Conservation (phyloP, 2,113 vertebrate genomes). For the Triplophysa tibetana region DNA sequence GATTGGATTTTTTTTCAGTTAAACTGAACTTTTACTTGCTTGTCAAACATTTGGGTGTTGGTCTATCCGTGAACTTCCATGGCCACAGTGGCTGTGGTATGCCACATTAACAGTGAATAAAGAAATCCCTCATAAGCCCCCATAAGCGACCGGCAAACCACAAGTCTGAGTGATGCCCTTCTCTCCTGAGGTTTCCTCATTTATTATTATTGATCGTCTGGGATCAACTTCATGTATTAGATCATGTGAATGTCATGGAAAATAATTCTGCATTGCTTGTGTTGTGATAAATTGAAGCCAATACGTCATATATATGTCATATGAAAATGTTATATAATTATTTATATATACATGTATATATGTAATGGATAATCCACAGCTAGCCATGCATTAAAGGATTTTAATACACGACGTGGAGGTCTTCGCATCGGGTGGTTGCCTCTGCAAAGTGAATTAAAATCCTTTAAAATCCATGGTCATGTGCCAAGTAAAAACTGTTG, state of each 20-base stretch:
- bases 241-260: background rate
- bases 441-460: too few species aligned
- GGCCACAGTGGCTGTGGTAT: constrained; percentile 35
- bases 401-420: too few species aligned
- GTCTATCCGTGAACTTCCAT: background rate
- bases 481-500: too few species aligned
- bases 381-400: too few species aligned
- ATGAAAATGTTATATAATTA: too few species aligned
- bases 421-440: too few species aligned
- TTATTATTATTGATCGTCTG: background rate
- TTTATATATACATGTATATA: too few species aligned
- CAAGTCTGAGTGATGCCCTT: constrained; percentile 5
- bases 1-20: background rate
- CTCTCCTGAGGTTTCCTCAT: background rate
- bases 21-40: background rate
- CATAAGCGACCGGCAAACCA: constrained; percentile 39
- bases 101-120: constrained; percentile 21
- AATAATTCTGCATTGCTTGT: background rate
- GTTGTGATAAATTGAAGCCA: too few species aligned
- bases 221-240: background rate
- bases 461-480: too few species aligned
- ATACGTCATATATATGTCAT: too few species aligned
- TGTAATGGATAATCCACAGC: too few species aligned
- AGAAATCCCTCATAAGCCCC: constrained; percentile 28
- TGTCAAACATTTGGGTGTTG: constrained; percentile 9